Evolutionary conservation across 2,113 vertebrate genomes (phyloP).

Genomic region (Entelurus aequoreus): DNA sequence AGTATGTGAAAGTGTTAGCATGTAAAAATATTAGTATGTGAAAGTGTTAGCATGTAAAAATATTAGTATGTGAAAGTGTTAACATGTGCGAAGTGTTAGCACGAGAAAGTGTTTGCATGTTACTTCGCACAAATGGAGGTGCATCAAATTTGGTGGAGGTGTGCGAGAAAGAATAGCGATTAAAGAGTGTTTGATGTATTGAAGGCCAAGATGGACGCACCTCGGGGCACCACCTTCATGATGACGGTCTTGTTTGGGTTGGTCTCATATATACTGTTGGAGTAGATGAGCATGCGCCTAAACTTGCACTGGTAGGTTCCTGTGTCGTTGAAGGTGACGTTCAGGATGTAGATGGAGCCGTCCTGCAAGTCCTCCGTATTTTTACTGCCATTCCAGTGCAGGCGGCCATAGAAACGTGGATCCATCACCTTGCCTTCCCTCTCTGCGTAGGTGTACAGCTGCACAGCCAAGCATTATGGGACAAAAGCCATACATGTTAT

Average conservation of each 20-base stretch:
- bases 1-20: too few relatives aligned
- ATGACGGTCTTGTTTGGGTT: constrained; percentile 65
- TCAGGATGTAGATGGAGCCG: constrained; percentile 79
- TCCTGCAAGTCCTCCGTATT: constrained; percentile 79
- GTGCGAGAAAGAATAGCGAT: too few relatives aligned
- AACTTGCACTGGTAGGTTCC: constrained; percentile 78
- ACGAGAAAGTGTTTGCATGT: too few relatives aligned
- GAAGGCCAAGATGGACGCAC: constrained; percentile 29
- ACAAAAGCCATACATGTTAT: too few relatives aligned
- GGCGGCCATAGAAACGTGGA: constrained; percentile 60
- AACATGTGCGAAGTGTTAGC: too few relatives aligned
- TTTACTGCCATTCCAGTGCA: constrained; percentile 81
- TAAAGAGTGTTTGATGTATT: too few relatives aligned
- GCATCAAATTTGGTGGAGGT: too few relatives aligned
- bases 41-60: too few relatives aligned
- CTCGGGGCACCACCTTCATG: constrained; percentile 68
- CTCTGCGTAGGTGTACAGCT: constrained; percentile 73
- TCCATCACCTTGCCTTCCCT: constrained; percentile 30
- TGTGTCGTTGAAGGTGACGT: constrained; percentile 77
- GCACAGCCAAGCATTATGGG: background rate
- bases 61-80: too few relatives aligned
- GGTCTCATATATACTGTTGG: constrained; percentile 55
- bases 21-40: too few relatives aligned
- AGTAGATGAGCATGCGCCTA: constrained; percentile 71
- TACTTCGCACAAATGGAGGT: too few relatives aligned